Conservation (phyloP, 2,888 invertebrate genomes). For the Arge pagana region DNA sequence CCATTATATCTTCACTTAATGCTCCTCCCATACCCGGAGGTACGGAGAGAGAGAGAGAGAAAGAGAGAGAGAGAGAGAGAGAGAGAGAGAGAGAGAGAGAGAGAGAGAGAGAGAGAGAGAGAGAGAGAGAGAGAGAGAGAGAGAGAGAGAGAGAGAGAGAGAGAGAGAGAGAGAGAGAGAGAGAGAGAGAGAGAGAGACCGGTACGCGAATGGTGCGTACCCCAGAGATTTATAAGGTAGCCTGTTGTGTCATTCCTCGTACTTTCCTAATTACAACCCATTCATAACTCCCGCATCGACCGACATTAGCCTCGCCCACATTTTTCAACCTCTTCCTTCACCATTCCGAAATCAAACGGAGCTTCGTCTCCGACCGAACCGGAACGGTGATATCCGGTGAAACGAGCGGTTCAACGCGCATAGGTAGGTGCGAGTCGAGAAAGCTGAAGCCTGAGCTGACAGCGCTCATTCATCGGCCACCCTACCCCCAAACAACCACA, state of each 20-base stretch:
- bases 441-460: no score
- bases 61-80: constrained; percentile 3
- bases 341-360: not conserved
- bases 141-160: not conserved
- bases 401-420: no score
- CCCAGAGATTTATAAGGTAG: constrained; percentile 5
- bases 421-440: no score
- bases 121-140: not conserved
- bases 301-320: constrained; percentile 13
- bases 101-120: not conserved
- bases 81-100: not conserved
- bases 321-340: constrained; percentile 1
- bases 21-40: not conserved
- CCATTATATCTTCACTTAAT: not conserved
- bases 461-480: no score
- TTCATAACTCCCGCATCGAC: constrained; percentile 16
- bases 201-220: not conserved
- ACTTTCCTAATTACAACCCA: constrained; percentile 18
- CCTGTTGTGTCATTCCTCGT: constrained; percentile 16
- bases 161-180: not conserved
- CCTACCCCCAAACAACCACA: no score
- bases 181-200: not conserved
- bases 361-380: not conserved
- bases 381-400: no score
- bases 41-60: not conserved